A percentile compares a stretch with the other conserved stretches of the same genome.
Conservation (phyloP, 2,113 vertebrate genomes). For the Lophotis ruficrista region DNA sequence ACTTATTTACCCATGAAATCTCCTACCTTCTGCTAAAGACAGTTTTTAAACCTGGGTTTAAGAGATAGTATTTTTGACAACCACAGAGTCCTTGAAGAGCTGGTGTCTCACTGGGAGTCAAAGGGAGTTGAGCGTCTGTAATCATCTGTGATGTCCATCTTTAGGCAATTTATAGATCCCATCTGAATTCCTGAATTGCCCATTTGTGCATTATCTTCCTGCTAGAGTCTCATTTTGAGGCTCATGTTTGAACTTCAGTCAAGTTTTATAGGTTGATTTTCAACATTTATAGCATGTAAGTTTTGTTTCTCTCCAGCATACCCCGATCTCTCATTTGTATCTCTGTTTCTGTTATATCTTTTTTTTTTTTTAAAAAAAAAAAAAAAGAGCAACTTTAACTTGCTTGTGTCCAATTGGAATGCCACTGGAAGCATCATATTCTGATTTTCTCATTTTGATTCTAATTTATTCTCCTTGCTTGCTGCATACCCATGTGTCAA, state of each 20-base stretch:
- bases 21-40: background rate
- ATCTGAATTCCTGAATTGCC: background rate
- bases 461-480: background rate
- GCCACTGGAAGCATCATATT: accelerated
- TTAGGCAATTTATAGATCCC: background rate
- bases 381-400: background rate
- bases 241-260: background rate
- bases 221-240: background rate
- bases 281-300: background rate
- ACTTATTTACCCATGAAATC: background rate
- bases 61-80: background rate
- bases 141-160: background rate
- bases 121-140: background rate
- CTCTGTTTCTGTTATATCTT: background rate
- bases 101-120: background rate
- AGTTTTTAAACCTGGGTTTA: background rate
- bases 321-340: background rate
- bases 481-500: background rate
- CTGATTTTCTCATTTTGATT: background rate
- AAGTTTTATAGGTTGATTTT: background rate
- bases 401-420: background rate
- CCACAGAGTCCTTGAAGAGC: background rate
- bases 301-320: background rate
- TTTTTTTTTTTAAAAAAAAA: background rate
- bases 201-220: background rate